Evolutionary conservation across 2,797 vertebrate genomes (phyloP).

Genomic region (Triplophysa yarkandensis): DNA sequence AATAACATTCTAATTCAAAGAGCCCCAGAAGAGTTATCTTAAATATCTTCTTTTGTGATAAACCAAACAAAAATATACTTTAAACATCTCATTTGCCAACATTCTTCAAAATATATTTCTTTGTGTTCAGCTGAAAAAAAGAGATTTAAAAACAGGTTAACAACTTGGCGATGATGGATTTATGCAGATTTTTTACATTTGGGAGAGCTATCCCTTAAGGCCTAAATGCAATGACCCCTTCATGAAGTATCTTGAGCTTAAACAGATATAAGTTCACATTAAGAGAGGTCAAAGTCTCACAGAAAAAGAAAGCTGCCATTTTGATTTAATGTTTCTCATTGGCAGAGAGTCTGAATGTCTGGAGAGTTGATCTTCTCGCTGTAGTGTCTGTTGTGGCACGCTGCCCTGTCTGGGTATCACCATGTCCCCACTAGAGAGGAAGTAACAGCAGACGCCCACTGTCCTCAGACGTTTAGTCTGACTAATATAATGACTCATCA

Average conservation of each 20-base stretch:
- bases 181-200: no score
- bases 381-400: constrained; percentile 25
- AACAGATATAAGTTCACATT: constrained; percentile 8
- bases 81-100: no score
- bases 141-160: no score
- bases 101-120: no score
- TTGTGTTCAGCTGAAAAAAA: no score
- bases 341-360: constrained; percentile 24
- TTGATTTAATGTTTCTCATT: constrained; percentile 24
- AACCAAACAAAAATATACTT: no score
- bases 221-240: background rate
- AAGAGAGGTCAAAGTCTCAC: background rate
- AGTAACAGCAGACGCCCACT: constrained; percentile 20
- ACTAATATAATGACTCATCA: constrained; percentile 34
- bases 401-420: constrained; percentile 30
- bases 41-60: no score
- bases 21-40: no score
- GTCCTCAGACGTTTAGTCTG: constrained; percentile 30
- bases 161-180: no score
- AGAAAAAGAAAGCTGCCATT: constrained; percentile 16
- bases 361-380: constrained; percentile 21
- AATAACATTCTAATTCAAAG: no score
- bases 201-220: no score
- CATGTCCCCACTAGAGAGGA: constrained; percentile 37
- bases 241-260: background rate